Conservation (phyloP, 2,113 vertebrate species). For the Engraulis encrasicolus region DNA sequence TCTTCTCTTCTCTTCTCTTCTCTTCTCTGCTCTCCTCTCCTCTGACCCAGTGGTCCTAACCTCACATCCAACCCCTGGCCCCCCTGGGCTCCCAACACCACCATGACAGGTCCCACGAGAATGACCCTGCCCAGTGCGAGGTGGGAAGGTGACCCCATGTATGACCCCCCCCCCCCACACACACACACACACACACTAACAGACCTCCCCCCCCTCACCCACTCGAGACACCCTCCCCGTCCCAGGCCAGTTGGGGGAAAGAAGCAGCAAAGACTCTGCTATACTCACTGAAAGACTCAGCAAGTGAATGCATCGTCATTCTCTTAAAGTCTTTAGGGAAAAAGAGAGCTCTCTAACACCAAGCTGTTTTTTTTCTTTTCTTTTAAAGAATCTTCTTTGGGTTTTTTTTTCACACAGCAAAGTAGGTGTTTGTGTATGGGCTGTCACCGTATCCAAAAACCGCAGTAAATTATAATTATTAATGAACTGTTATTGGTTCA, state of each 20-base stretch:
- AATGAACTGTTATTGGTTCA: conserved; percentile 61
- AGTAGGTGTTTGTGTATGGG: not conserved
- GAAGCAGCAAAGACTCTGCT: not conserved
- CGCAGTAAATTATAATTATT: conserved; percentile 62
- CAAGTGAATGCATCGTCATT: not conserved
- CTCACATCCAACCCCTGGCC: conserved; percentile 34
- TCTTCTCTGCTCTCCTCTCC: no score
- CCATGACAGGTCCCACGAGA: conserved; percentile 8
- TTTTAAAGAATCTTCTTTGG: not conserved
- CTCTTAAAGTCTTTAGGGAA: not conserved
- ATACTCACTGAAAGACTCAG: not conserved
- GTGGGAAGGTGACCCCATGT: conserved; percentile 64
- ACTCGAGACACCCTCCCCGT: no score
- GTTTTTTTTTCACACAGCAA: not conserved
- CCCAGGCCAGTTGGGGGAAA: conserved; percentile 50
- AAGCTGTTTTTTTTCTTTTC: not conserved
- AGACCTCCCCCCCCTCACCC: no score
- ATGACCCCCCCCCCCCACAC: conserved; percentile 45
- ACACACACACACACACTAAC: no score
- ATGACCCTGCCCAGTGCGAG: conserved; percentile 57
- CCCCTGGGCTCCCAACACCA: not conserved
- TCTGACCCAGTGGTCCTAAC: conserved; percentile 52
- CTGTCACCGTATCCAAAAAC: not conserved
- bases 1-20: no score
- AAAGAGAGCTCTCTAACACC: not conserved